phyloP scores from a whole-genome alignment of 2,888 invertebrate genomes.

The Limenitis camilla region DNA sequence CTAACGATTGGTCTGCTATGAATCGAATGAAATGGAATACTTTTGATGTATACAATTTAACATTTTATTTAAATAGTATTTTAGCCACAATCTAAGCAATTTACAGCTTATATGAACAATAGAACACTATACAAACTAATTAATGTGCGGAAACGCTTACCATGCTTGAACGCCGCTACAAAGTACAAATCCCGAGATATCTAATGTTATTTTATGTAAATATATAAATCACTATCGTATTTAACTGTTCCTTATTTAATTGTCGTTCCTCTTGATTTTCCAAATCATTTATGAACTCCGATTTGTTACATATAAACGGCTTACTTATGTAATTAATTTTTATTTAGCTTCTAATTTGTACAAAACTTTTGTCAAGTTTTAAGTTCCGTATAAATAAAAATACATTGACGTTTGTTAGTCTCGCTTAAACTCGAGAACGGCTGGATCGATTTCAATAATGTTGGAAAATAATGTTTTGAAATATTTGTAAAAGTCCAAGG shows the following conservation, averaged over 20 bases:
- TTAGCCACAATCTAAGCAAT: too few species aligned
- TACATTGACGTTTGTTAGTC: too few species aligned
- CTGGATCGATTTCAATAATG: too few species aligned
- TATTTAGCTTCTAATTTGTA: background rate
- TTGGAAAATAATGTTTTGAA: too few species aligned
- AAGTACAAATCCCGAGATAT: background rate
- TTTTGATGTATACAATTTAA: too few species aligned
- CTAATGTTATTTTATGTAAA: background rate
- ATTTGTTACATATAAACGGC: constrained; percentile 2
- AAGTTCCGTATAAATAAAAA: too few species aligned
- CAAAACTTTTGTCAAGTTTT: background rate
- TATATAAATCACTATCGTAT: constrained; percentile 1
- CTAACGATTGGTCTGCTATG: too few species aligned
- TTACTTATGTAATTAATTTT: constrained; percentile 7
- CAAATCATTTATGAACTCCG: constrained; percentile 9
- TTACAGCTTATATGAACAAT: background rate
- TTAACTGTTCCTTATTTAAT: constrained; percentile 10
- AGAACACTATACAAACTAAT: background rate
- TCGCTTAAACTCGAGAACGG: too few species aligned
- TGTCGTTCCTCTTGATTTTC: constrained; percentile 6
- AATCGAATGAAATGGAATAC: too few species aligned
- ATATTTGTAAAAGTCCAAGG: too few species aligned
- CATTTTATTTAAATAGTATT: too few species aligned
- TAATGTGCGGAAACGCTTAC: background rate
- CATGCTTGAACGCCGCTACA: background rate